Conservation (phyloP, 2,113 vertebrate species). For the Plestiodon gilberti region DNA sequence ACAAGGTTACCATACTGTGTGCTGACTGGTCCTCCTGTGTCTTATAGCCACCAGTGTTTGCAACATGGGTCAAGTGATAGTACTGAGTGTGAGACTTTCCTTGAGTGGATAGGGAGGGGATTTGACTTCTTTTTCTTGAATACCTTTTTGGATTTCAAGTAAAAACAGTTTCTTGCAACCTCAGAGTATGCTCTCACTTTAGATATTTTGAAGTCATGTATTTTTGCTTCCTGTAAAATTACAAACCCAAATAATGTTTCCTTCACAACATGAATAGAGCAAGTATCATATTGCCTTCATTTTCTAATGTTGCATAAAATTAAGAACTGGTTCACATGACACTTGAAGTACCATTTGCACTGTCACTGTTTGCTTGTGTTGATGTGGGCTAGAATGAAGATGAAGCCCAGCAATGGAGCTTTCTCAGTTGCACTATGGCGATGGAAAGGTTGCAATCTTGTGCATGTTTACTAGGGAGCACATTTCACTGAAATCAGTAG, state of each 20-base stretch:
- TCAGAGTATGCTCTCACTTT: not conserved
- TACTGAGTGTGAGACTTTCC: not conserved
- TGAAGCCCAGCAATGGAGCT: not conserved
- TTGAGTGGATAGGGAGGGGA: not conserved
- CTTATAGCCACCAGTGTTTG: not conserved
- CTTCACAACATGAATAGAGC: not conserved
- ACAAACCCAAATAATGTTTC: not conserved
- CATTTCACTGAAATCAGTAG: not conserved
- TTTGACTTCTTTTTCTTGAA: too few species aligned
- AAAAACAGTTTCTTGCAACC: not conserved
- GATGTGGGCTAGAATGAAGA: not conserved
- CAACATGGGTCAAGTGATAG: not conserved
- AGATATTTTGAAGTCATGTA: not conserved
- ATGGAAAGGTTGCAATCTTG: not conserved
- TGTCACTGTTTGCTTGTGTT: not conserved
- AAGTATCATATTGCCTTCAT: not conserved
- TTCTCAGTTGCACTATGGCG: not conserved
- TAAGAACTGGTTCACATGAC: not conserved
- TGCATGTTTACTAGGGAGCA: not conserved
- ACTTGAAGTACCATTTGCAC: not conserved
- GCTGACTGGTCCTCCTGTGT: not conserved
- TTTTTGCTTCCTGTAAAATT: not conserved
- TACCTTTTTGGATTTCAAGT: too few species aligned
- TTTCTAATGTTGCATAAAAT: constrained; percentile 1
- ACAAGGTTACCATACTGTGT: not conserved